A percentile compares a stretch with the other conserved stretches of the same genome.
Evolutionary conservation across 2,888 invertebrate genomes (phyloP).

Genomic region (Anthoptus insignis): DNA sequence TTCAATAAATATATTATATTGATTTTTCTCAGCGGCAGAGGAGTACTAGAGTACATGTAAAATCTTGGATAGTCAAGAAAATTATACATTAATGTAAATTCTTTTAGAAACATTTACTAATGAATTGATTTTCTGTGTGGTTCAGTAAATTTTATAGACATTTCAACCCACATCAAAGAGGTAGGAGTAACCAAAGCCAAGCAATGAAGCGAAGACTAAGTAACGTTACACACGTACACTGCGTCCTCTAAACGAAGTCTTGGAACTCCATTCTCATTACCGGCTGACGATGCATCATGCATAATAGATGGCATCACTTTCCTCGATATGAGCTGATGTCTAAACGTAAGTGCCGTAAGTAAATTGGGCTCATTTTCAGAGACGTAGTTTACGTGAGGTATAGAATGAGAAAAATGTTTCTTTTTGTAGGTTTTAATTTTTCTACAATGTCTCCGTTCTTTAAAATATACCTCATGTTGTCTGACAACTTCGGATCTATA

Average conservation of each 20-base stretch:
- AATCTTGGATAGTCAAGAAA: too few relatives aligned
- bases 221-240: conserved; percentile 9
- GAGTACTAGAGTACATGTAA: too few relatives aligned
- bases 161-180: background rate
- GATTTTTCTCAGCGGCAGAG: too few relatives aligned
- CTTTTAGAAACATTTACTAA: too few relatives aligned
- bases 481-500: too few relatives aligned
- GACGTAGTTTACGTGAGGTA: conserved; percentile 11
- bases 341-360: conserved; percentile 20
- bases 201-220: background rate
- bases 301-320: conserved; percentile 27
- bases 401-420: background rate
- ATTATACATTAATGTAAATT: too few relatives aligned
- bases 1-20: too few relatives aligned
- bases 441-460: too few relatives aligned
- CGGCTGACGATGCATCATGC: conserved; percentile 32
- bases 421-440: background rate
- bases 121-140: too few relatives aligned
- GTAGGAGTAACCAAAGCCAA: background rate
- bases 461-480: too few relatives aligned
- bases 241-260: conserved; percentile 9
- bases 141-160: background rate
- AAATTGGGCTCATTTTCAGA: conserved; percentile 16
- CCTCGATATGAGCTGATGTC: conserved; percentile 25
- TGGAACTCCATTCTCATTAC: conserved; percentile 28